Base-by-base conservation (phyloP, 2,888 invertebrate genomes). In the Aphidius colemani region DNA sequence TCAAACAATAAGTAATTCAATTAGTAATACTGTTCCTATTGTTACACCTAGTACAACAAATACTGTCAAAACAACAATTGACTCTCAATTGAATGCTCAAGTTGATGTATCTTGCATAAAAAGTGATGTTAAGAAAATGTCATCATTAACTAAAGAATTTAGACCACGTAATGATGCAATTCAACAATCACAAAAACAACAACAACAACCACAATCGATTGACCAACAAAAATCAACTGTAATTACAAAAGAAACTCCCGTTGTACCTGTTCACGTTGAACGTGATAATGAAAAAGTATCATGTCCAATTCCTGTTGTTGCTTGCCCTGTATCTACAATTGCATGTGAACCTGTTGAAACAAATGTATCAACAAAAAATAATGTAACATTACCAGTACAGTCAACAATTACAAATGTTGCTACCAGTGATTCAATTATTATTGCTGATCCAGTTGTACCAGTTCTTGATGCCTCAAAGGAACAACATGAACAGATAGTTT, bases 111-210 rank as follows among this genome's bases (percentile, higher is more conserved):
- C n/a, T n/a, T n/a, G n/a, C n/a, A n/a, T n/a, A n/a, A n/a, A n/a
- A n/a, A n/a, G n/a, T n/a, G n/a, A n/a, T n/a, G n/a, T n/a, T n/a
- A n/a, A n/a, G n/a, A n/a, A n/a, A n/a, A n/a, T n/a, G 9, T 30
- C 10, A 48, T 48, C 13, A 46, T 18, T 18, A 18, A n/a, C 67
- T 9, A 75, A 75, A 63, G 78, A 78, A 66, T 74, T 78, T 66
- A 72, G 77, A 68, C 75, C 77, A 57, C 74, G 77, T 63, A 69
- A 64, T 60, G 78, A 79, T 57, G 65, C 64, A 41, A 79, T 76
- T 66, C 67, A 1, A 9, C 45, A n/a, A 49, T n/a, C 11, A 44
- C 56, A 44, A 3, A 13, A 49, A 56, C 58, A 18, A 6, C 58
- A 18, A 6, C 58, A 44, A n/a, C 41, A 40, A 6, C 55, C 13